Percentiles rank a stretch among this genome's conserved stretches.
Conservation (phyloP, 1,140 invertebrate genomes). For the Drosophila ironensis region DNA sequence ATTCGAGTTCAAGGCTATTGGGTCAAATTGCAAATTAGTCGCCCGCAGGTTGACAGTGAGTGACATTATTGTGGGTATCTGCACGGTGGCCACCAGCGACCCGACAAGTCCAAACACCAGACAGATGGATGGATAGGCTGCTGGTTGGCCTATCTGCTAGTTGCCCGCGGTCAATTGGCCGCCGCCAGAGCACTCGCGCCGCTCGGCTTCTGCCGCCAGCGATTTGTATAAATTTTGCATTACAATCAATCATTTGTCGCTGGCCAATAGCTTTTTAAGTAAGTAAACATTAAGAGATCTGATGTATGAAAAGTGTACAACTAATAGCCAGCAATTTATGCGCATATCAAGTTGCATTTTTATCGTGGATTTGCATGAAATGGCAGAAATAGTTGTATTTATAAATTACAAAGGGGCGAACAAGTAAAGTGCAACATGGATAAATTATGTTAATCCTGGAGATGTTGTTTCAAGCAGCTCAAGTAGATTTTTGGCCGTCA, state of each 20-base stretch:
- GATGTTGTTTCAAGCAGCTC: conserved; percentile 25
- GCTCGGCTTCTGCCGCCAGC: conserved; percentile 21
- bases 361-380: conserved; percentile 57
- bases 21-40: conserved; percentile 71
- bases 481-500: conserved; percentile 8
- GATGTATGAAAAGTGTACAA: conserved; percentile 25
- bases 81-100: conserved; percentile 23
- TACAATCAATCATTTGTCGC: conserved; percentile 76
- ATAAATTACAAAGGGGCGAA: neutral
- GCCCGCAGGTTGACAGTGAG: conserved; percentile 75
- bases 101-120: neutral
- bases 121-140: conserved; percentile 1
- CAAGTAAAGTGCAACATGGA: too few relatives aligned
- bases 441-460: conserved; percentile 18
- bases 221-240: conserved; percentile 74
- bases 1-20: conserved; percentile 78
- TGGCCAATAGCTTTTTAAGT: conserved; percentile 59
- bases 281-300: conserved; percentile 71
- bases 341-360: conserved; percentile 64
- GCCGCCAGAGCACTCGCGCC: conserved; percentile 23
- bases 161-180: conserved; percentile 43
- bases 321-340: conserved; percentile 55
- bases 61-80: conserved; percentile 67
- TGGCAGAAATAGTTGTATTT: conserved; percentile 18
- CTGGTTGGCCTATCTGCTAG: neutral